Evolutionary conservation across 2,113 vertebrate species (phyloP).

Genomic region (Strix aluco): DNA sequence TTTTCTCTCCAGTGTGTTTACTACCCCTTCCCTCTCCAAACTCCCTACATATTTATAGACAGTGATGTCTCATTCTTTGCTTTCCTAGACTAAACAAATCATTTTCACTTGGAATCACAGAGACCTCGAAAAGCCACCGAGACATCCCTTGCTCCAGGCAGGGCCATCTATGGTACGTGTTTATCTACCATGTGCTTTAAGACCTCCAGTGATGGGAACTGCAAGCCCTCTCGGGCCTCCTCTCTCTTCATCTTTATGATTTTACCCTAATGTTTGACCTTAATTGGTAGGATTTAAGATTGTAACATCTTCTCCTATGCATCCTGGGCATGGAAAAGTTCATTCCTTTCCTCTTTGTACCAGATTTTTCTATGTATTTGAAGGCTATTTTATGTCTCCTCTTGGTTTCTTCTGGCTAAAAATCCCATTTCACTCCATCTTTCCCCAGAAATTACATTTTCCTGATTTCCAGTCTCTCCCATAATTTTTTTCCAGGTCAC

Average conservation of each 20-base stretch:
- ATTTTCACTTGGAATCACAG: background rate
- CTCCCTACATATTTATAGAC: background rate
- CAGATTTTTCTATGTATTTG: background rate
- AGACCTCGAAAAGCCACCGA: background rate
- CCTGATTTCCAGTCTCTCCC: background rate
- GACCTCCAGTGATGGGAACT: background rate
- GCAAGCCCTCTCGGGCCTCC: background rate
- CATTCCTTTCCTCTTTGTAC: background rate
- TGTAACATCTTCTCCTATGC: background rate
- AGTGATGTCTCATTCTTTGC: background rate
- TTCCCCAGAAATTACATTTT: background rate
- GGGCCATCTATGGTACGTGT: background rate
- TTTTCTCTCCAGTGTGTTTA: background rate
- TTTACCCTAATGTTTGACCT: background rate
- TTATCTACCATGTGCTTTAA: background rate
- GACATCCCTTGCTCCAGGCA: background rate
- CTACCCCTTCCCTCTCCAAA: background rate
- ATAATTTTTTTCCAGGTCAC: background rate
- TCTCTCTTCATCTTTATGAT: background rate
- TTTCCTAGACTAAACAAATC: background rate
- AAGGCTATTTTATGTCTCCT: background rate
- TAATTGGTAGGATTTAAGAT: background rate
- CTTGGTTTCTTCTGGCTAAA: background rate
- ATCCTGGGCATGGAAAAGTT: background rate
- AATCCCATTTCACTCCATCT: background rate